Percentiles rank a stretch among this genome's conserved stretches.
Evolutionary conservation across 2,888 invertebrate genomes (phyloP).

Genomic region (Sarcophaga variegata): DNA sequence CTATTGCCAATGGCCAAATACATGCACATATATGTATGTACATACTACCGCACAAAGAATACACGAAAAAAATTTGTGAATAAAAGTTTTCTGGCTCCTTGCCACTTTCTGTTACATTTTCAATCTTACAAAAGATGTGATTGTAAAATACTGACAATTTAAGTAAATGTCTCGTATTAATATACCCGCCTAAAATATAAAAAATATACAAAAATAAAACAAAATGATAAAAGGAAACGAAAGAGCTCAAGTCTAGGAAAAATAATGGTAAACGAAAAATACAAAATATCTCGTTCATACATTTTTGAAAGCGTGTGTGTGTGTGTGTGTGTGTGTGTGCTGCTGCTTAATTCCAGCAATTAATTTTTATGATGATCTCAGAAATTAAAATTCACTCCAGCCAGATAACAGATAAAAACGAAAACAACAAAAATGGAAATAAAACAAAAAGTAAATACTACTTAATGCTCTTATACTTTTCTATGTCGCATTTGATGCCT

Average conservation of each 20-base stretch:
- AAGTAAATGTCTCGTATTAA: constrained; percentile 29
- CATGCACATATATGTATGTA: background rate
- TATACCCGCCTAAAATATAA: background rate
- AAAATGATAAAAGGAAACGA: background rate
- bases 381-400: constrained; percentile 76
- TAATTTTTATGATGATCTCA: constrained; percentile 79
- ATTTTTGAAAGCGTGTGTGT: background rate
- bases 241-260: constrained; percentile 1
- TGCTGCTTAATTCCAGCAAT: constrained; percentile 78
- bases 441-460: constrained; percentile 74
- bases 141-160: constrained; percentile 24
- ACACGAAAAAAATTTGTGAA: background rate
- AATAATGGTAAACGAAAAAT: constrained; percentile 22
- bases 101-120: constrained; percentile 28
- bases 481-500: too few species aligned
- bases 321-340: background rate
- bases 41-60: background rate
- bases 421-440: constrained; percentile 13
- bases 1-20: background rate
- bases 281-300: too few species aligned
- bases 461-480: constrained; percentile 72
- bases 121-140: constrained; percentile 14
- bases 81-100: constrained; percentile 27
- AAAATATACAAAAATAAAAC: background rate
- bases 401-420: constrained; percentile 14